Conservation (phyloP, 1,140 invertebrate species). For the Brachionus asplanchnoidis region DNA sequence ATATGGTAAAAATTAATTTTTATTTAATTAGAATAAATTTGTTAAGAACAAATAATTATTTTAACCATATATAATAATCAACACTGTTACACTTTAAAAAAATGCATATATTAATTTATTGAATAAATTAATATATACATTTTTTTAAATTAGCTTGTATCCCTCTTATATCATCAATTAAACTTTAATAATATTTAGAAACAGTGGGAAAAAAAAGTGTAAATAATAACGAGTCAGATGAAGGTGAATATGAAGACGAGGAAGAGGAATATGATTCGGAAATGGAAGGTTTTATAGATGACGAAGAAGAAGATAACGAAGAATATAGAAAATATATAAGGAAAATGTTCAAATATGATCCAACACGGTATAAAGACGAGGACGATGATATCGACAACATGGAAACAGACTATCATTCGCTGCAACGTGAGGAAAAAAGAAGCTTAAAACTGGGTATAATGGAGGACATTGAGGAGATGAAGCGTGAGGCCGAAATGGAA, state of each 20-base stretch:
- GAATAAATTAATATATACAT: too few species aligned
- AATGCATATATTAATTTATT: too few species aligned
- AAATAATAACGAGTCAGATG: conserved; percentile 25
- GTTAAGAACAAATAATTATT: too few species aligned
- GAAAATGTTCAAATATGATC: conserved; percentile 40
- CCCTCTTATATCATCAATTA: too few species aligned
- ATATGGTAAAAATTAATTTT: too few species aligned
- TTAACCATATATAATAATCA: too few species aligned
- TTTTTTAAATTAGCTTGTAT: too few species aligned
- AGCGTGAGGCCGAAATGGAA: conserved; percentile 22
- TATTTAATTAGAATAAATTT: too few species aligned
- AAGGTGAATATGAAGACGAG: conserved; percentile 5
- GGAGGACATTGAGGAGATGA: conserved; percentile 32
- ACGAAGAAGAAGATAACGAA: conserved; percentile 16
- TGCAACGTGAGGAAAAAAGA: conserved; percentile 11
- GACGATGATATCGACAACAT: conserved; percentile 39
- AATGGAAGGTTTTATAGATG: conserved; percentile 41
- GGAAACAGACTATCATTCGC: conserved; percentile 36
- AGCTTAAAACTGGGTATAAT: conserved; percentile 25
- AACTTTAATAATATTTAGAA: not conserved
- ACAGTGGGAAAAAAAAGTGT: not conserved
- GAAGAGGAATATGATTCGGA: conserved; percentile 41
- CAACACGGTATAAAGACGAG: conserved; percentile 14
- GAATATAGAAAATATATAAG: conserved; percentile 3
- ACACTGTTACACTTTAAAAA: too few species aligned